phyloP scores from a whole-genome alignment of 2,888 invertebrate species.

The Cabera pusaria region DNA sequence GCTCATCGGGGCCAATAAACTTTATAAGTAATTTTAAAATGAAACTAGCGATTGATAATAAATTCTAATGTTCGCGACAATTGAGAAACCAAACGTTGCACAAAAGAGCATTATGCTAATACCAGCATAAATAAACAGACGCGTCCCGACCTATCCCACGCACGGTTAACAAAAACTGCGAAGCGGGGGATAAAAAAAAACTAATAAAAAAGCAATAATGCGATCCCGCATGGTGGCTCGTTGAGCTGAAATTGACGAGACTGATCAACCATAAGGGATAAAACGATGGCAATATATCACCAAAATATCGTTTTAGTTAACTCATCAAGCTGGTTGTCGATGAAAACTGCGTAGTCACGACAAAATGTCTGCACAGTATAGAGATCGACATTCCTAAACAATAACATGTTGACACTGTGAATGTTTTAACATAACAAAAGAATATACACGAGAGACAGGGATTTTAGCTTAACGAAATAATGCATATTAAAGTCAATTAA shows the following conservation, averaged over 20 bases:
- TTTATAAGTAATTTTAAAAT: constrained; percentile 30
- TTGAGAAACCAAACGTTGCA: constrained; percentile 59
- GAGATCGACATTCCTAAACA: too few relatives aligned
- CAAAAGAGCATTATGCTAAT: constrained; percentile 77
- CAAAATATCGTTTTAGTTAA: constrained; percentile 23
- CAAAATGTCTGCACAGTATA: too few relatives aligned
- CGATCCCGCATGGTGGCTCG: constrained; percentile 80
- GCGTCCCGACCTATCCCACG: constrained; percentile 78
- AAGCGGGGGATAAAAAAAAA: constrained; percentile 69
- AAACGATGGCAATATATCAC: constrained; percentile 24
- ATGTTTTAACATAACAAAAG: constrained; percentile 1
- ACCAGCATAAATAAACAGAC: constrained; percentile 72
- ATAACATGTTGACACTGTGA: too few relatives aligned
- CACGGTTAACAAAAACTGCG: constrained; percentile 74
- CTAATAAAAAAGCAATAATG: constrained; percentile 83
- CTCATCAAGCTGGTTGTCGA: not conserved
- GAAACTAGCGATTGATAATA: constrained; percentile 38
- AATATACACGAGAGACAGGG: constrained; percentile 12
- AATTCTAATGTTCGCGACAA: constrained; percentile 48
- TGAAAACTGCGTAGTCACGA: constrained; percentile 14
- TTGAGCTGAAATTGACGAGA: constrained; percentile 76
- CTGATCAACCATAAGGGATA: constrained; percentile 70
- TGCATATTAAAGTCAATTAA: constrained; percentile 52
- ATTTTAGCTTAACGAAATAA: constrained; percentile 4
- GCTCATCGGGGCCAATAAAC: constrained; percentile 46